Conservation (phyloP, 2,888 invertebrate species). For the Platycnemis pennipes region DNA sequence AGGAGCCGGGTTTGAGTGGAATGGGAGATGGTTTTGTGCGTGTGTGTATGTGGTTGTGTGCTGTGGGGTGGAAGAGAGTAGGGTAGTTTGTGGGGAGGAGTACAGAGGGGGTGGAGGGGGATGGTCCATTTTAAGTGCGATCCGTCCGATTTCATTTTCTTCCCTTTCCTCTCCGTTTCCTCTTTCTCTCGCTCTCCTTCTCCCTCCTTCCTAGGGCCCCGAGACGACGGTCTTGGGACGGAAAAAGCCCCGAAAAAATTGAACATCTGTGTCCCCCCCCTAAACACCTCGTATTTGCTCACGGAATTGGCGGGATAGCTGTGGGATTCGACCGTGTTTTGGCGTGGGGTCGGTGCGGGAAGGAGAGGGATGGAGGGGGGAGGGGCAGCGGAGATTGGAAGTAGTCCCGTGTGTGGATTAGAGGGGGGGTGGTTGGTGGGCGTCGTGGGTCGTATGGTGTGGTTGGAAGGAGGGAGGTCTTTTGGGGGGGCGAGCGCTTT, state of each 20-base stretch:
- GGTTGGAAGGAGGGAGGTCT: neutral
- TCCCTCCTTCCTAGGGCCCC: neutral
- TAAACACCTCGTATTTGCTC: conserved; percentile 66
- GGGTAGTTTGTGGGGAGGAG: neutral
- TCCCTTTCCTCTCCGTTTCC: neutral
- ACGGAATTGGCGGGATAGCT: conserved; percentile 52
- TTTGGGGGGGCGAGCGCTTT: neutral
- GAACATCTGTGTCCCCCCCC: conserved; percentile 52
- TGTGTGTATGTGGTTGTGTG: neutral
- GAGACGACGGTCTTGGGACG: conserved; percentile 49
- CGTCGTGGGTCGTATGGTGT: neutral
- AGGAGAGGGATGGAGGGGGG: neutral
- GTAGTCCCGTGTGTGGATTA: conserved; percentile 29
- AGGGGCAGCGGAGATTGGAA: neutral
- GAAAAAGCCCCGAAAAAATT: conserved; percentile 62
- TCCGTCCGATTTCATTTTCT: conserved; percentile 66
- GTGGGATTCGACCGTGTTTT: conserved; percentile 8
- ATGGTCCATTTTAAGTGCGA: conserved; percentile 64
- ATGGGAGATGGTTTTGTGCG: neutral
- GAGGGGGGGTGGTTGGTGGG: neutral
- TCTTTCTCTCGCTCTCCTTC: no score
- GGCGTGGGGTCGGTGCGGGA: neutral
- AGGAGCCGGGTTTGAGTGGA: no score
- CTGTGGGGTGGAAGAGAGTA: neutral
- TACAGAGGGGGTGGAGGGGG: neutral